Percentiles rank a stretch among this genome's conserved stretches.
phyloP scores from a whole-genome alignment of 2,888 invertebrate species.

The Epistrophe grossulariae region DNA sequence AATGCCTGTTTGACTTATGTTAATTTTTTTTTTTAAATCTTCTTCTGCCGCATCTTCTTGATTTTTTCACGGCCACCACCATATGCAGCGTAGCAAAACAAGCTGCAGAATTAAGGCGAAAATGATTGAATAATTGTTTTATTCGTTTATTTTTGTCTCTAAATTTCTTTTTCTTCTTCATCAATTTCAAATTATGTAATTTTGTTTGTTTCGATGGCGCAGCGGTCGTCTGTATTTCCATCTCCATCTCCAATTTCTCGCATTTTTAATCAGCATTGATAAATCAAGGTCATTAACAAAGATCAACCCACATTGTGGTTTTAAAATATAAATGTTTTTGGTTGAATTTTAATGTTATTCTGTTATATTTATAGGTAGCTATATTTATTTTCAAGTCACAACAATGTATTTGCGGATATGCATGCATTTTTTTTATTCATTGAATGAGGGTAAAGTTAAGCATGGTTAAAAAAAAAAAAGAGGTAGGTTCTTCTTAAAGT shows the following conservation, averaged over 20 bases:
- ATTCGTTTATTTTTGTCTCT: background rate
- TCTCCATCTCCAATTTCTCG: constrained; percentile 54
- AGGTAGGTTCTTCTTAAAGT: background rate
- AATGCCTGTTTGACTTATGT: constrained; percentile 19
- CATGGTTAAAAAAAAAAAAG: background rate
- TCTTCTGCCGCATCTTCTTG: constrained; percentile 27
- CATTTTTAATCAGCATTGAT: constrained; percentile 65
- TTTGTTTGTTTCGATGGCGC: constrained; percentile 43
- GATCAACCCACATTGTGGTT: constrained; percentile 67
- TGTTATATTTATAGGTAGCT: background rate
- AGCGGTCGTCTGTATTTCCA: constrained; percentile 51
- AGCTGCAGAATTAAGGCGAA: background rate
- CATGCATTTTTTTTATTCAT: background rate
- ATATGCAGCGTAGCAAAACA: constrained; percentile 13
- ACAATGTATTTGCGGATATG: background rate
- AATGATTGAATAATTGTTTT: constrained; percentile 55
- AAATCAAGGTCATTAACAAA: constrained; percentile 72
- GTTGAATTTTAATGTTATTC: background rate
- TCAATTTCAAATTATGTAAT: constrained; percentile 69
- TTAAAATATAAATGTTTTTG: constrained; percentile 7
- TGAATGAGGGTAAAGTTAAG: background rate
- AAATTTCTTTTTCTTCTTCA: constrained; percentile 8
- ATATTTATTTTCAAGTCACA: background rate
- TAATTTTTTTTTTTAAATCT: constrained; percentile 17
- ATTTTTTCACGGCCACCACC: constrained; percentile 42